Percentiles rank a stretch among this genome's conserved stretches.
Conservation (phyloP, 2,113 vertebrate species). For the Hydropotes inermis region DNA sequence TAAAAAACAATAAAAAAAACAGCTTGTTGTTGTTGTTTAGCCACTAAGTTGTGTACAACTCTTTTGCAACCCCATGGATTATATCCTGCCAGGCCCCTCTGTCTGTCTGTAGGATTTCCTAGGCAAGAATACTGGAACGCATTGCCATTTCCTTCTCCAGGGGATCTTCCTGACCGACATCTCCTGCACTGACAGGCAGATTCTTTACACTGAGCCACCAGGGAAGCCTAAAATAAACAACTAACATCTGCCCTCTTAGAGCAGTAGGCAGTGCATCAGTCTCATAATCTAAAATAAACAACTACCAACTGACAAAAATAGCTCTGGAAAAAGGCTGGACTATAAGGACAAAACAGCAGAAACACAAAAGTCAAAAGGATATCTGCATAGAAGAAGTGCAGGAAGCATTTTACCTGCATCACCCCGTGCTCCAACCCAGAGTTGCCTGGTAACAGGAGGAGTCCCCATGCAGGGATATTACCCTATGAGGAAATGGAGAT, state of each 20-base stretch:
- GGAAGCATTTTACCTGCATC: not conserved
- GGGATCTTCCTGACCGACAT: not conserved
- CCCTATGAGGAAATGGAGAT: not conserved
- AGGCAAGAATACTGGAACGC: not conserved
- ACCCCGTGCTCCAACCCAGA: not conserved
- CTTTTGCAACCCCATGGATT: not conserved
- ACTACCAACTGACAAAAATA: not conserved
- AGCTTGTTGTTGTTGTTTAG: not conserved
- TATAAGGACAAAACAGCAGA: not conserved
- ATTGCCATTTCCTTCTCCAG: not conserved
- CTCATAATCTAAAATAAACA: not conserved
- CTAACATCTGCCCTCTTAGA: no score
- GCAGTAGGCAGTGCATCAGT: no score
- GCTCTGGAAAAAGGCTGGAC: not conserved
- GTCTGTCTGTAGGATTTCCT: not conserved
- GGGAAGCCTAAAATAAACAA: not conserved
- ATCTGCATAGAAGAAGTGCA: not conserved
- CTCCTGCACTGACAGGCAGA: not conserved
- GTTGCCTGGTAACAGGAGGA: not conserved
- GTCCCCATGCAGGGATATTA: not conserved
- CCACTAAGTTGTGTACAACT: not conserved
- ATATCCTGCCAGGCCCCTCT: not conserved
- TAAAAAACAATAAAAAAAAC: not conserved
- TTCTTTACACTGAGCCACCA: not conserved
- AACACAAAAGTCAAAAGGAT: not conserved